Conservation (phyloP, 2,113 vertebrate genomes). For the Amblyornis subalaris region DNA sequence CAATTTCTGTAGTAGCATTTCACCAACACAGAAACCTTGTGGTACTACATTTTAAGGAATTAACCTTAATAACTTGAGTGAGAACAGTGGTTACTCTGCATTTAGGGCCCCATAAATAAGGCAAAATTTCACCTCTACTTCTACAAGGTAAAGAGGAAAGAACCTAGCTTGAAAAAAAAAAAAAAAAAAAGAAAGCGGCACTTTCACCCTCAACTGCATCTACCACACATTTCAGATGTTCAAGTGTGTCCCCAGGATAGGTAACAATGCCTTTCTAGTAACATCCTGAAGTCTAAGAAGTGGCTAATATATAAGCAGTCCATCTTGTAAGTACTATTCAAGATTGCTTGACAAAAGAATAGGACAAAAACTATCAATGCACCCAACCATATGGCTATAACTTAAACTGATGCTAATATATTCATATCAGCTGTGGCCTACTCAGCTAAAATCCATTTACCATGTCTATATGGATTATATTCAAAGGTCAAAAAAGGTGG, state of each 20-base stretch:
- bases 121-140: neutral
- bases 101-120: neutral
- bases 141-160: neutral
- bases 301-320: neutral
- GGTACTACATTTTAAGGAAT: neutral
- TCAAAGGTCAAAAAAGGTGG: neutral
- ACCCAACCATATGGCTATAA: neutral
- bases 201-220: neutral
- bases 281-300: neutral
- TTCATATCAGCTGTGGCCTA: neutral
- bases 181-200: neutral
- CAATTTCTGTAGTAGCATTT: neutral
- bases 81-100: neutral
- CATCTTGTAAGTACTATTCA: neutral
- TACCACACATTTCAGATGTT: neutral
- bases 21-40: neutral
- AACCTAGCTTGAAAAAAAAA: neutral
- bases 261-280: neutral
- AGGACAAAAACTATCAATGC: neutral
- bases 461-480: neutral
- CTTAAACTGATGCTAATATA: neutral
- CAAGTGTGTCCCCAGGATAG: neutral
- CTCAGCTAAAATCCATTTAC: neutral
- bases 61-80: neutral
- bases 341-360: neutral